Evolutionary conservation across 2,113 vertebrate species (phyloP).

Genomic region (Myotis davidii): DNA sequence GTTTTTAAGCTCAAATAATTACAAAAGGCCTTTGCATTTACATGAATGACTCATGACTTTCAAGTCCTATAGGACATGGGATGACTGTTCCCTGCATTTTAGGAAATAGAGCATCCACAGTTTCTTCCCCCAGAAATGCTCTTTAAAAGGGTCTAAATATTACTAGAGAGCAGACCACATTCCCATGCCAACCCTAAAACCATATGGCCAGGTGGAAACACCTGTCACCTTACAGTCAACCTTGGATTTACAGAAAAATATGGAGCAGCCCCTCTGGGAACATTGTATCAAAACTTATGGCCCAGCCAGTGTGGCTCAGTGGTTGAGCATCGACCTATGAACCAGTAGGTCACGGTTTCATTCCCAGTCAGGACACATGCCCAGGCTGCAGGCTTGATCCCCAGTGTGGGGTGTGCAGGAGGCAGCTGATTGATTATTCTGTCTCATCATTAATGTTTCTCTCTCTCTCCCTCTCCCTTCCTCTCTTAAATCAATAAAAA

Average conservation of each 20-base stretch:
- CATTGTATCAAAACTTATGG: neutral
- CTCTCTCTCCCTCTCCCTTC: no score
- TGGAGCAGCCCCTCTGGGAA: neutral
- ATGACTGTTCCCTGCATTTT: neutral
- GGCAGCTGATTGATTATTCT: no score
- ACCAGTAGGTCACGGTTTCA: no score
- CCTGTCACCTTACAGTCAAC: neutral
- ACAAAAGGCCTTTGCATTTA: neutral
- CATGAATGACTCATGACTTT: neutral
- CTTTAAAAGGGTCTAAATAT: neutral
- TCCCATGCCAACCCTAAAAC: neutral
- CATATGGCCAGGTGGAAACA: neutral
- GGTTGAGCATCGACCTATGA: no score
- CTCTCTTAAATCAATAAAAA: no score
- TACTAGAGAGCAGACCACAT: neutral
- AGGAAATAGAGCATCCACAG: neutral
- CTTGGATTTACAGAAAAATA: neutral
- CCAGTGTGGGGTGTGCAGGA: no score
- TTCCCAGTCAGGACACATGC: no score
- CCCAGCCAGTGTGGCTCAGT: no score
- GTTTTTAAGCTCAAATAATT: constrained; percentile 9
- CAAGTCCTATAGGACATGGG: neutral
- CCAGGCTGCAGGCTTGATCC: no score
- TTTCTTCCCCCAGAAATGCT: neutral
- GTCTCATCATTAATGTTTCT: no score